Conservation (phyloP, 2,797 vertebrate species). For the Ceryle rudis region DNA sequence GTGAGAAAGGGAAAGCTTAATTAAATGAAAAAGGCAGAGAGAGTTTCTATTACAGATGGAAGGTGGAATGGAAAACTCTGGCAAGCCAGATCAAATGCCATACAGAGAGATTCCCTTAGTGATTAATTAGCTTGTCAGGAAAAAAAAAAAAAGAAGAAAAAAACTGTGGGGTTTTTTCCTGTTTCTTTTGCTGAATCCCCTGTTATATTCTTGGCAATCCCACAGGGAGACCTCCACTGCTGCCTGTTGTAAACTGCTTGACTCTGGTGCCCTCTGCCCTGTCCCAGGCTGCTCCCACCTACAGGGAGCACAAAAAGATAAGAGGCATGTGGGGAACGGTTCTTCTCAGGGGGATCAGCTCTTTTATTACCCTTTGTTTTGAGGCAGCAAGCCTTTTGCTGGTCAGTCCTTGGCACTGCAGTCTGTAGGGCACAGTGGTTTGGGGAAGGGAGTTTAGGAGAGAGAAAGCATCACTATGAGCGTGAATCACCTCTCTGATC, state of each 20-base stretch:
- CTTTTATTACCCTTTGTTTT: not conserved
- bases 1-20: not conserved
- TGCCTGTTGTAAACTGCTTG: not conserved
- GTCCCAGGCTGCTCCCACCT: not conserved
- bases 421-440: not conserved
- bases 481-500: not conserved
- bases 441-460: not conserved
- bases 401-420: not conserved
- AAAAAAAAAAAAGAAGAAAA: not conserved
- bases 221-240: not conserved
- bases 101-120: not conserved
- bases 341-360: fast-evolving
- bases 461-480: not conserved
- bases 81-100: not conserved
- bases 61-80: not conserved
- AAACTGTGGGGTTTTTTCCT: not conserved
- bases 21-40: not conserved
- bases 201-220: not conserved
- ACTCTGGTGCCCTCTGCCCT: not conserved
- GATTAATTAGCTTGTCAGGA: not conserved
- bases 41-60: not conserved
- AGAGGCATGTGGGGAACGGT: not conserved
- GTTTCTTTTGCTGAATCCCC: not conserved
- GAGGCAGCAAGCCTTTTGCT: not conserved
- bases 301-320: not conserved